phyloP scores from a whole-genome alignment of 2,113 vertebrate genomes.

The Apeltes quadracus region DNA sequence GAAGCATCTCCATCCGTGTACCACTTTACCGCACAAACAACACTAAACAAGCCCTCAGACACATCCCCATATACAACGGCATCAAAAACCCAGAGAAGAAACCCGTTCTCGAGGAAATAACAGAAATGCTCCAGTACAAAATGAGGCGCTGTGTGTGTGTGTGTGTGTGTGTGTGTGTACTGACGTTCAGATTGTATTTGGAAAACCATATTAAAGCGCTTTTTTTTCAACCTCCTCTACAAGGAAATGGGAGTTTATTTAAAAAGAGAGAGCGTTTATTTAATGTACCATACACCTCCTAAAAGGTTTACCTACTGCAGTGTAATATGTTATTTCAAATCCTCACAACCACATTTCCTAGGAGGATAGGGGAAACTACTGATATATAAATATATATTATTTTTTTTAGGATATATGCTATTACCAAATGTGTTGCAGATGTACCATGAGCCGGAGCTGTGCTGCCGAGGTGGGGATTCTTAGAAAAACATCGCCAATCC shows the following conservation, averaged over 20 bases:
- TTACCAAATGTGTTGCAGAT: conserved; percentile 82
- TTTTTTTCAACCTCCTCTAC: conserved; percentile 61
- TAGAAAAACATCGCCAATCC: conserved; percentile 70
- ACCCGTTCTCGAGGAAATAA: conserved; percentile 39
- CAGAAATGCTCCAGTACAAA: conserved; percentile 38
- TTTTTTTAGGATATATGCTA: conserved; percentile 61
- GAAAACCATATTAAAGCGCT: conserved; percentile 67
- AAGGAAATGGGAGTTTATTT: conserved; percentile 84
- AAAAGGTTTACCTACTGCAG: conserved; percentile 81
- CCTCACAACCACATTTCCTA: conserved; percentile 79
- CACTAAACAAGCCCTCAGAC: conserved; percentile 8
- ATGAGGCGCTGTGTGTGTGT: conserved; percentile 39
- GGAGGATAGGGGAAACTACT: conserved; percentile 76
- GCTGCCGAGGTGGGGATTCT: conserved; percentile 63
- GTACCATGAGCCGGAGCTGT: conserved; percentile 56
- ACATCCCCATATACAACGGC: conserved; percentile 14
- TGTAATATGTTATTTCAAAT: conserved; percentile 84
- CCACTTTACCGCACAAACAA: conserved; percentile 38
- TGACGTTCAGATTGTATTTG: conserved; percentile 68
- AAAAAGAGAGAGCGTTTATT: conserved; percentile 79
- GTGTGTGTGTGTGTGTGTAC: conserved; percentile 48
- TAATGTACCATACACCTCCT: conserved; percentile 81
- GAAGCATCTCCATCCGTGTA: conserved; percentile 53
- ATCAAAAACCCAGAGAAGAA: conserved; percentile 31
- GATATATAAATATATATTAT: conserved; percentile 30